A percentile compares a stretch with the other conserved stretches of the same genome.
phyloP scores from a whole-genome alignment of 2,888 invertebrate species.

The Eustalomyia histrio region DNA sequence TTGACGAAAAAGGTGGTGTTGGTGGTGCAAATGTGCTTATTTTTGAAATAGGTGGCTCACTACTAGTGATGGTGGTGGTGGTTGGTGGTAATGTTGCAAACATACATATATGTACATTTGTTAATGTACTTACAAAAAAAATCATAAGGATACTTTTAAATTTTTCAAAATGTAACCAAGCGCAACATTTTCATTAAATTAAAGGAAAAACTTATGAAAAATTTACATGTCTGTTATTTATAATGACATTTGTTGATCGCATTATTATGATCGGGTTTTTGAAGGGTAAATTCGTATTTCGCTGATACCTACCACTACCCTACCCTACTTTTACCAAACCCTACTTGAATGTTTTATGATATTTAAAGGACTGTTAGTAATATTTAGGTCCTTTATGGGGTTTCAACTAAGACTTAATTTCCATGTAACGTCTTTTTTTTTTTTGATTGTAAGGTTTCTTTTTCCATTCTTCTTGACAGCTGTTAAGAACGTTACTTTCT shows the following conservation, averaged over 20 bases:
- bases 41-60: constrained; percentile 3
- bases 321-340: constrained; percentile 10
- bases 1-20: constrained; percentile 47
- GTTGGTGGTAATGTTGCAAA: constrained; percentile 31
- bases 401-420: constrained; percentile 55
- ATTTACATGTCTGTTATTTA: constrained; percentile 44
- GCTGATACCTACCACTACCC: constrained; percentile 31
- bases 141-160: constrained; percentile 42
- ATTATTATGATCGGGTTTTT: constrained; percentile 25
- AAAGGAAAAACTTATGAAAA: constrained; percentile 40
- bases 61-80: constrained; percentile 15
- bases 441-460: constrained; percentile 43
- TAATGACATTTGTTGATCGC: constrained; percentile 52
- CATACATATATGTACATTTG: constrained; percentile 35
- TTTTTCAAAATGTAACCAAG: constrained; percentile 52
- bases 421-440: constrained; percentile 41
- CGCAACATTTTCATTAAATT: constrained; percentile 57
- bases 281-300: constrained; percentile 24
- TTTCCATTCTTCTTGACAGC: constrained; percentile 48
- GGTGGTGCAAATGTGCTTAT: constrained; percentile 18
- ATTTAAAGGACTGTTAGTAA: constrained; percentile 12
- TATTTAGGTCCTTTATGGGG: constrained; percentile 45
- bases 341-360: constrained; percentile 7
- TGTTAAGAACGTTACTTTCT: constrained; percentile 57
- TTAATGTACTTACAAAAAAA: constrained; percentile 56